A percentile compares a stretch with the other conserved stretches of the same genome.
Conservation (phyloP, 2,113 vertebrate genomes). For the Chamaea fasciata region DNA sequence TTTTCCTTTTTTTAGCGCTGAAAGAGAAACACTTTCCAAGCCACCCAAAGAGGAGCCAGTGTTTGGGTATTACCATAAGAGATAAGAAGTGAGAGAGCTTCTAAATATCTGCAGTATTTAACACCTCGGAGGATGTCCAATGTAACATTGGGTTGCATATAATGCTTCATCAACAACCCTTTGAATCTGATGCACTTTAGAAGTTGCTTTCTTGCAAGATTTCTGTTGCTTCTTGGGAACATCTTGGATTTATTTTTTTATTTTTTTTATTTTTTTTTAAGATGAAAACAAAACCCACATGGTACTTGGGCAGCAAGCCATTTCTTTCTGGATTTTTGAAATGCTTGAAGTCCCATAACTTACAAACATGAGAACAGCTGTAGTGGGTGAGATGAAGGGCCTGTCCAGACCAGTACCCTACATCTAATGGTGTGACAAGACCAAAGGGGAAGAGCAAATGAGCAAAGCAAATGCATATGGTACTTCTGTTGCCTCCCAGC, state of each 20-base stretch:
- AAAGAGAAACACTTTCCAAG: not conserved
- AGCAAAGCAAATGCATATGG: not conserved
- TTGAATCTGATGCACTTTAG: not conserved
- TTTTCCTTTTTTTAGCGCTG: not conserved
- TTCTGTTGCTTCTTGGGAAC: not conserved
- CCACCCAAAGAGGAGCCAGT: not conserved
- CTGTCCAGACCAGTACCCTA: not conserved
- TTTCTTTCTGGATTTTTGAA: not conserved
- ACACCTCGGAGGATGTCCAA: not conserved
- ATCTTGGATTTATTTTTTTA: not conserved
- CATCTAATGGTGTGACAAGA: not conserved
- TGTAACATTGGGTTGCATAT: not conserved
- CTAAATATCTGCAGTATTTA: not conserved
- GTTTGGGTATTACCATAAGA: not conserved
- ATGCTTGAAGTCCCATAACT: not conserved
- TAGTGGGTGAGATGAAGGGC: not conserved
- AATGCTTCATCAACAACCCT: not conserved
- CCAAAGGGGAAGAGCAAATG: not conserved
- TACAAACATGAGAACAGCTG: slow-evolving; percentile 23
- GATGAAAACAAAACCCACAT: slow-evolving; percentile 31
- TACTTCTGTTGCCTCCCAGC: not conserved
- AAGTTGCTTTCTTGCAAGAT: not conserved
- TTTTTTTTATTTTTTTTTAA: not conserved
- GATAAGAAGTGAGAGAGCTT: not conserved
- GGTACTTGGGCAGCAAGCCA: not conserved